A percentile compares a stretch with the other conserved stretches of the same genome.
These are phyloP conservation scores for Chirona hameri DNA, from an alignment of 2,888 invertebrate species.

Conservation along the genomic window DNA sequence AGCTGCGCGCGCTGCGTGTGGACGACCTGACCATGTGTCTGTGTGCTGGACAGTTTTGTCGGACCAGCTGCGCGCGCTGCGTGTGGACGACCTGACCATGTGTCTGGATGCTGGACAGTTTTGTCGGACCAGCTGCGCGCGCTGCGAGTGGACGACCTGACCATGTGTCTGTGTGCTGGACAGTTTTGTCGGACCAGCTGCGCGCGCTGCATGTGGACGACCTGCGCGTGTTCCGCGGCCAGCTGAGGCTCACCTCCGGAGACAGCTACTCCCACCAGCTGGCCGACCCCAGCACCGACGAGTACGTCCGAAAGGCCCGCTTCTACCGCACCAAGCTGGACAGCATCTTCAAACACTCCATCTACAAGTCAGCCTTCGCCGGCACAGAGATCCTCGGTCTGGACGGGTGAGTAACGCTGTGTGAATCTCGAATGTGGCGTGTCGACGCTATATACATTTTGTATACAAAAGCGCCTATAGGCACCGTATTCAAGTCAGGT, in stretches of 20 bases:
- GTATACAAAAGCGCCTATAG: too few species aligned
- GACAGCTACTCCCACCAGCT: slow-evolving; percentile 66
- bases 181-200: slow-evolving; percentile 22
- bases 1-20: neutral
- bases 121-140: neutral
- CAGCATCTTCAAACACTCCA: slow-evolving; percentile 67
- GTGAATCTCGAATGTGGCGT: neutral
- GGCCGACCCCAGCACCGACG: slow-evolving; percentile 62
- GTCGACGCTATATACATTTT: neutral
- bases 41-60: neutral
- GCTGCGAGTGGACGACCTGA: neutral
- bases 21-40: slow-evolving; percentile 56
- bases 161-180: neutral
- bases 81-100: slow-evolving; percentile 55
- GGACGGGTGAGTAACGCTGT: slow-evolving; percentile 63
- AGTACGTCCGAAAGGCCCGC: slow-evolving; percentile 68
- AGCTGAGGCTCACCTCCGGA: slow-evolving; percentile 66
- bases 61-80: neutral
- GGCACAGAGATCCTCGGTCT: slow-evolving; percentile 76
- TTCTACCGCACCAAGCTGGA: slow-evolving; percentile 72
- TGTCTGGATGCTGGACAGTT: neutral
- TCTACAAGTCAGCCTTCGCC: slow-evolving; percentile 69
- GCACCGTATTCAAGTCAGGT: too few species aligned
- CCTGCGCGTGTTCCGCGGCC: slow-evolving; percentile 77
- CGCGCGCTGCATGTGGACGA: slow-evolving; percentile 47